These are phyloP conservation scores for Lithophane semibrunnea DNA, from an alignment of 2,888 invertebrate species.

Conservation along the genomic window DNA sequence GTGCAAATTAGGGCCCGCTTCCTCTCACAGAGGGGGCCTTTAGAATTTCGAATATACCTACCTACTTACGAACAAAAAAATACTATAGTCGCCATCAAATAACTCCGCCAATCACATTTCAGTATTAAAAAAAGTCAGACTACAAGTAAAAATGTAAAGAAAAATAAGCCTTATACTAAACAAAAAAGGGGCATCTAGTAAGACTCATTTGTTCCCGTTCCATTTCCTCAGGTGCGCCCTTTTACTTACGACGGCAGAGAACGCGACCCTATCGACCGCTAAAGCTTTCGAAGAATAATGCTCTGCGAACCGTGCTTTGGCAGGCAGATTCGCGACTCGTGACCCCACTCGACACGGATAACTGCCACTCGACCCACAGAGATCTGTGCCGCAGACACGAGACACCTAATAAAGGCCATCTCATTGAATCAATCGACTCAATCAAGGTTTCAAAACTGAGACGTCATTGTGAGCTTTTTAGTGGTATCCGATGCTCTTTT, in stretches of 20 bases:
- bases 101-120: background rate
- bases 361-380: slow-evolving; percentile 47
- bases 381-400: slow-evolving; percentile 19
- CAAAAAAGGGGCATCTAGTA: background rate
- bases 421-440: slow-evolving; percentile 37
- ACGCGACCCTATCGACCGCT: background rate
- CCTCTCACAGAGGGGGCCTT: background rate
- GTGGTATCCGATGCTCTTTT: slow-evolving; percentile 1
- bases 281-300: slow-evolving; percentile 30
- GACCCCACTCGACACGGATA: slow-evolving; percentile 35
- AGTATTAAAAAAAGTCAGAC: too few relatives aligned
- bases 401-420: slow-evolving; percentile 4
- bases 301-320: slow-evolving; percentile 20
- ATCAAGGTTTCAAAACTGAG: slow-evolving; percentile 4
- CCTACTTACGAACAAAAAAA: too few relatives aligned
- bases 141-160: background rate
- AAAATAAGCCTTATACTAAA: background rate
- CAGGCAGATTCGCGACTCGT: slow-evolving; percentile 25
- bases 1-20: background rate
- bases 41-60: background rate
- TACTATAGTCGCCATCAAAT: background rate
- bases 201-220: background rate
- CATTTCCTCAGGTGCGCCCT: background rate
- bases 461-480: slow-evolving; percentile 13
- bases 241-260: background rate